Percentiles rank a stretch among this genome's conserved stretches.
Conservation (phyloP, 1,140 invertebrate species). For the Drosophila mauritiana region DNA sequence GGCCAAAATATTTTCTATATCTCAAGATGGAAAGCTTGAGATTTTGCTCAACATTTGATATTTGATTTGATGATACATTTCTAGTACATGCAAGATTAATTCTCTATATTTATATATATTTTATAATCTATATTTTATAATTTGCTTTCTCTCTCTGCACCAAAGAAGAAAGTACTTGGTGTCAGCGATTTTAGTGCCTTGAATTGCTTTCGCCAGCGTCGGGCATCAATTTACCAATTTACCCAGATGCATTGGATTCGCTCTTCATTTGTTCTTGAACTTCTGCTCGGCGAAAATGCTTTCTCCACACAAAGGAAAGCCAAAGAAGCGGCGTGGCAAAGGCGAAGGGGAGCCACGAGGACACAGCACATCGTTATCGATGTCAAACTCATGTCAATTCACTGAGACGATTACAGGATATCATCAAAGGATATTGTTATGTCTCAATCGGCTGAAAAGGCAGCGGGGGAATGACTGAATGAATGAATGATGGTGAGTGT, state of each 20-base stretch:
- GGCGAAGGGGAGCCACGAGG: neutral
- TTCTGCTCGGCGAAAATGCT: neutral
- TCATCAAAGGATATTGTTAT: conserved; percentile 81
- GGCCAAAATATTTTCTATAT: neutral
- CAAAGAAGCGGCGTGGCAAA: neutral
- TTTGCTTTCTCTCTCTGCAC: conserved; percentile 2
- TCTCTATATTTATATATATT: no score
- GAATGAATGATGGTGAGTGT: neutral
- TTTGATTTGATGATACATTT: no score
- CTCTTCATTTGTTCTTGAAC: conserved; percentile 48
- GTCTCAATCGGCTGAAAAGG: conserved; percentile 63
- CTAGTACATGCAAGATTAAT: no score
- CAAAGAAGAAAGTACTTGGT: conserved; percentile 13
- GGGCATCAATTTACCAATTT: conserved; percentile 47
- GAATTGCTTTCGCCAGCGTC: conserved; percentile 13
- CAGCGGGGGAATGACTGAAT: neutral
- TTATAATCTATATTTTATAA: no score
- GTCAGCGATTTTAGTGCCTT: conserved; percentile 34
- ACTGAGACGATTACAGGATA: conserved; percentile 76
- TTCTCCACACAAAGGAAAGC: neutral
- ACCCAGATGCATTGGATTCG: conserved; percentile 33
- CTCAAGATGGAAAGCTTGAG: neutral
- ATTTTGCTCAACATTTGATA: no score
- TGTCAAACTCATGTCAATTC: conserved; percentile 81
- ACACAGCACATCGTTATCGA: conserved; percentile 63